These are phyloP conservation scores for Agonopterix alstromeriana DNA, from an alignment of 2,888 invertebrate species.

Conservation along the genomic window DNA sequence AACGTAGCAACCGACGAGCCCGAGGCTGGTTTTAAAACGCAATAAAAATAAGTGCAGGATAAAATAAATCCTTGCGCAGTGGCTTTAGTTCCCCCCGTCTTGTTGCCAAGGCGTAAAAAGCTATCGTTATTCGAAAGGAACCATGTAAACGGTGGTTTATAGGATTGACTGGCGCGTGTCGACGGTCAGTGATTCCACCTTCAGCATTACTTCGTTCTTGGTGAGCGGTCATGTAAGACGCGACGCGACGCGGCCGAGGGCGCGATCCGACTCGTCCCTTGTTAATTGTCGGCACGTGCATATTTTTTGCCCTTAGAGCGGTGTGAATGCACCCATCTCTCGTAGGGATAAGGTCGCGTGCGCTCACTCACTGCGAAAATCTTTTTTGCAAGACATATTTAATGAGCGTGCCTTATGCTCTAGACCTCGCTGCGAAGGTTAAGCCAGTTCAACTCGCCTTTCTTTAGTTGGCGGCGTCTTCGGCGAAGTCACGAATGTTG, in stretches of 20 bases:
- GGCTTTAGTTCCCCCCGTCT: slow-evolving; percentile 24
- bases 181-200: slow-evolving; percentile 48
- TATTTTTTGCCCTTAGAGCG: slow-evolving; percentile 40
- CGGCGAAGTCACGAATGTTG: slow-evolving; percentile 48
- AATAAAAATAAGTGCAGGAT: slow-evolving; percentile 40
- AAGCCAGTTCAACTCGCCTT: slow-evolving; percentile 49
- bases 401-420: slow-evolving; percentile 50
- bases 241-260: slow-evolving; percentile 39
- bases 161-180: slow-evolving; percentile 50
- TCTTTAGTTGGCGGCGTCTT: slow-evolving; percentile 28
- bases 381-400: slow-evolving; percentile 44
- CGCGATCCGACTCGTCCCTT: slow-evolving; percentile 42
- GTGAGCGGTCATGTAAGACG: slow-evolving; percentile 54
- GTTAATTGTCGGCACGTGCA: slow-evolving; percentile 70
- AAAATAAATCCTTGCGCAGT: slow-evolving; percentile 23
- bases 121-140: slow-evolving; percentile 46
- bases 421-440: slow-evolving; percentile 46
- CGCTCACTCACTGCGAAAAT: slow-evolving; percentile 36
- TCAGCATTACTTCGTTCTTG: slow-evolving; percentile 39
- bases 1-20: slow-evolving; percentile 34
- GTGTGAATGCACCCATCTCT: slow-evolving; percentile 51
- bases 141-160: slow-evolving; percentile 33
- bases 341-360: slow-evolving; percentile 45
- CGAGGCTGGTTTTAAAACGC: slow-evolving; percentile 41
- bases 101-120: slow-evolving; percentile 43